Percentiles rank a stretch among this genome's conserved stretches.
These are phyloP conservation scores for Cyprinus carpio DNA, from an alignment of 2,113 vertebrate species.

Conservation along the genomic window DNA sequence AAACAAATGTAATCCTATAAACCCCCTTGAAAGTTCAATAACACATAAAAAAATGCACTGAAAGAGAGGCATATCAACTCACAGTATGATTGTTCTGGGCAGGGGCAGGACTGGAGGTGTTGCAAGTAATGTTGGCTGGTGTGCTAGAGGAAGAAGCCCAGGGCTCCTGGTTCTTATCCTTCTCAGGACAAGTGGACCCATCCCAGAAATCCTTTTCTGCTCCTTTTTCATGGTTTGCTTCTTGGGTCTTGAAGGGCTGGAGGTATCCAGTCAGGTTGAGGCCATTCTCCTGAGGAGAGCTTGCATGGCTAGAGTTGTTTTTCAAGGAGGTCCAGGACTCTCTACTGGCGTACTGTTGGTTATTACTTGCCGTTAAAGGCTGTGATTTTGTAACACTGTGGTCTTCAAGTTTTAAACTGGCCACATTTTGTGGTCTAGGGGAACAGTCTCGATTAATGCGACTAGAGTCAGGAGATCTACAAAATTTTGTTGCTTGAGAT, in stretches of 20 bases:
- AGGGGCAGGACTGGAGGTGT: constrained; percentile 67
- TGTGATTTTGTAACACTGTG: constrained; percentile 70
- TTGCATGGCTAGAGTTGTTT: constrained; percentile 36
- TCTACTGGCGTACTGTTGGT: constrained; percentile 69
- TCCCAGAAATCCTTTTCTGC: constrained; percentile 66
- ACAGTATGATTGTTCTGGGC: constrained; percentile 55
- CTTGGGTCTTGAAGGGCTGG: constrained; percentile 66
- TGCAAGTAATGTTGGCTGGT: constrained; percentile 73
- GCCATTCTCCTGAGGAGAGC: constrained; percentile 39
- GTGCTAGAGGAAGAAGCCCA: constrained; percentile 63
- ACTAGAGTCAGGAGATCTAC: constrained; percentile 64
- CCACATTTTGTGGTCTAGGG: constrained; percentile 70
- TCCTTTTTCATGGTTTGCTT: constrained; percentile 70
- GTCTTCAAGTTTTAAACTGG: constrained; percentile 81
- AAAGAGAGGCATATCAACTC: constrained; percentile 12
- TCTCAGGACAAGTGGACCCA: constrained; percentile 69
- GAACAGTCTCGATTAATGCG: constrained; percentile 62
- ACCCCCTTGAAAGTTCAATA: neutral
- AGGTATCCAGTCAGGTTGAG: constrained; percentile 62
- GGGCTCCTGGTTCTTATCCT: constrained; percentile 84
- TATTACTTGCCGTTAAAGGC: constrained; percentile 58
- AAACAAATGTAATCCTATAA: neutral
- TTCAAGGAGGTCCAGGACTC: constrained; percentile 54
- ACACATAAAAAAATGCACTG: no score
- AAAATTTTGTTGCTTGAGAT: constrained; percentile 73